A percentile compares a stretch with the other conserved stretches of the same genome.
Evolutionary conservation across 2,888 invertebrate species (phyloP).

Genomic region (Tribolium freemani): DNA sequence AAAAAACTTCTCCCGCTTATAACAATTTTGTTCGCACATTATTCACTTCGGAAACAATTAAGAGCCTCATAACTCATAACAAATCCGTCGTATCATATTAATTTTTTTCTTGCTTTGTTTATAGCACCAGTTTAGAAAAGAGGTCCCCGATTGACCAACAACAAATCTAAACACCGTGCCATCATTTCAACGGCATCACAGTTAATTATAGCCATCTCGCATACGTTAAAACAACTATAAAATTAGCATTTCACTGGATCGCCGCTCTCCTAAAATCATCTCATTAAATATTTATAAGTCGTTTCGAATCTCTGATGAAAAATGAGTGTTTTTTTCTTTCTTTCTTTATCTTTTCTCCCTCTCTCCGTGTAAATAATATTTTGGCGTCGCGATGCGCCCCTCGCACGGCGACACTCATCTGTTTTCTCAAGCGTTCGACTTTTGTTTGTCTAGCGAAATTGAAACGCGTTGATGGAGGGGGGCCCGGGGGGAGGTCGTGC

Average conservation of each 20-base stretch:
- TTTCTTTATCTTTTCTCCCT: not conserved
- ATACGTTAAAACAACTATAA: constrained; percentile 61
- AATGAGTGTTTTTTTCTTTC: constrained; percentile 48
- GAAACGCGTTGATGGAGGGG: constrained; percentile 53
- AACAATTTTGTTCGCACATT: not conserved
- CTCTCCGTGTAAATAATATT: not conserved
- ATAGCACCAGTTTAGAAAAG: not conserved
- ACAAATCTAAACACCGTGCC: constrained; percentile 19
- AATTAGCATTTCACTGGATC: constrained; percentile 62
- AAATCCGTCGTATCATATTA: not conserved
- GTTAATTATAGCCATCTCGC: constrained; percentile 46
- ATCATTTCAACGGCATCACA: constrained; percentile 27
- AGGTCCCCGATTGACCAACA: constrained; percentile 13
- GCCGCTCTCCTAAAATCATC: constrained; percentile 57
- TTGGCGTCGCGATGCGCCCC: not conserved
- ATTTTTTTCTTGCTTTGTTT: not conserved
- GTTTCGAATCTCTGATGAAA: constrained; percentile 54
- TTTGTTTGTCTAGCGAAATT: constrained; percentile 65
- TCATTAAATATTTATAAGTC: constrained; percentile 64
- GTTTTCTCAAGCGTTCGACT: constrained; percentile 48
- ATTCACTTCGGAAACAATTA: not conserved
- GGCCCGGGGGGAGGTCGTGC: not conserved
- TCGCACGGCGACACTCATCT: not conserved
- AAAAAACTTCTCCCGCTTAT: not conserved
- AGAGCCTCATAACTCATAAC: not conserved